These are phyloP conservation scores for Agapornis roseicollis DNA, from an alignment of 2,113 vertebrate species.

Conservation along the genomic window DNA sequence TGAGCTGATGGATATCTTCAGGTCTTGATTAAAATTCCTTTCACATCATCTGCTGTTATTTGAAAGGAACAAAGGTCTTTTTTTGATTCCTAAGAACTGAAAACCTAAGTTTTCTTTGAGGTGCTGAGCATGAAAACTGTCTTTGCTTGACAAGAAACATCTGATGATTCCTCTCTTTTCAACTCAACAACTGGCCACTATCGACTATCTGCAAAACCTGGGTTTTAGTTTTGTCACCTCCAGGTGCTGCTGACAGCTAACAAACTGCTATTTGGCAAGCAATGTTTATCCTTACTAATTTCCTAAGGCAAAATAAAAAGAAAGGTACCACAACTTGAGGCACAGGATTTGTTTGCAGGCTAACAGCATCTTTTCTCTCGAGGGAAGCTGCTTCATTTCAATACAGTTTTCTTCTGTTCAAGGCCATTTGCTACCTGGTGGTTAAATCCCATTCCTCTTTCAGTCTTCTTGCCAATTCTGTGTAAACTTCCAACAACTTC, in stretches of 20 bases:
- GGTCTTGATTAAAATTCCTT: constrained; percentile 74
- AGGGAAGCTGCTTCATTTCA: neutral
- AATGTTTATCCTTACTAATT: neutral
- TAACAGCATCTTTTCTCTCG: neutral
- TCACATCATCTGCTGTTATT: constrained; percentile 60
- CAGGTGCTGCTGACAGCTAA: constrained; percentile 51
- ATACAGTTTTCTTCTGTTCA: neutral
- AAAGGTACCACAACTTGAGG: neutral
- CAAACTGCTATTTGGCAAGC: constrained; percentile 44
- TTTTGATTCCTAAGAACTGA: constrained; percentile 47
- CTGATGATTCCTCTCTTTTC: constrained; percentile 60
- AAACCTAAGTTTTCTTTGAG: constrained; percentile 67
- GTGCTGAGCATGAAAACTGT: constrained; percentile 59
- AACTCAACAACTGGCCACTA: constrained; percentile 33
- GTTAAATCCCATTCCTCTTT: neutral
- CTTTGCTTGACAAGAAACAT: constrained; percentile 72
- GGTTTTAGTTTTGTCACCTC: constrained; percentile 47
- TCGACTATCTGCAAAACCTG: neutral
- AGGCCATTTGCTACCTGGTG: neutral
- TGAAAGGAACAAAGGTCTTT: constrained; percentile 70
- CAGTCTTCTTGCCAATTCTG: neutral
- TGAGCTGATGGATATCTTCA: constrained; percentile 67
- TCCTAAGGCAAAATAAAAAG: neutral
- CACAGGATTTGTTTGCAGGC: neutral
- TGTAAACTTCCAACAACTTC: neutral